These are phyloP conservation scores for Sebastes taczanowskii DNA, from an alignment of 2,797 vertebrate genomes.

Conservation along the genomic window DNA sequence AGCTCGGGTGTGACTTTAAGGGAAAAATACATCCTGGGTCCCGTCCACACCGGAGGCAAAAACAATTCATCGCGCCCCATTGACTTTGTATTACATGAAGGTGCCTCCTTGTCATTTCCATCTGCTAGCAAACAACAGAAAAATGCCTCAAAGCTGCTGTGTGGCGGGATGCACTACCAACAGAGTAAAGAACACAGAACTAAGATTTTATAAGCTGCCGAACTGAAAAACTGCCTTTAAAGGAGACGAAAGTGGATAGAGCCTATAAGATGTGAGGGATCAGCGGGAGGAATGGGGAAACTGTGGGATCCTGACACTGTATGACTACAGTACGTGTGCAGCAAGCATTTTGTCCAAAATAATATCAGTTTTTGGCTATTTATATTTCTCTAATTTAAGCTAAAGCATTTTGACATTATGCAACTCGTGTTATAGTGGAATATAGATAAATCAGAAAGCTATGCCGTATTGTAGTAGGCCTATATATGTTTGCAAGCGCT, in stretches of 20 bases:
- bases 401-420: background rate
- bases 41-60: too few relatives aligned
- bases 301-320: background rate
- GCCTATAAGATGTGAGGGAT: background rate
- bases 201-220: background rate
- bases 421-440: background rate
- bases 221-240: background rate
- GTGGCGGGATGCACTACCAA: too few relatives aligned
- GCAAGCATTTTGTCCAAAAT: background rate
- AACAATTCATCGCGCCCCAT: background rate
- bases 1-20: constrained; percentile 2
- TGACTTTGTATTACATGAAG: background rate
- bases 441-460: background rate
- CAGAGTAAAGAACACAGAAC: too few relatives aligned
- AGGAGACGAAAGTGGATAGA: background rate
- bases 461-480: background rate
- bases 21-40: background rate
- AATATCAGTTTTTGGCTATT: background rate
- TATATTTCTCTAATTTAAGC: background rate
- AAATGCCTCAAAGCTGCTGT: background rate
- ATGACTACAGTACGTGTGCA: background rate
- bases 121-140: background rate
- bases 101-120: background rate
- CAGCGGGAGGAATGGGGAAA: background rate
- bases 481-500: background rate